Base-by-base conservation (phyloP, 2,888 invertebrate species). In the Mesochorus sp. region DNA sequence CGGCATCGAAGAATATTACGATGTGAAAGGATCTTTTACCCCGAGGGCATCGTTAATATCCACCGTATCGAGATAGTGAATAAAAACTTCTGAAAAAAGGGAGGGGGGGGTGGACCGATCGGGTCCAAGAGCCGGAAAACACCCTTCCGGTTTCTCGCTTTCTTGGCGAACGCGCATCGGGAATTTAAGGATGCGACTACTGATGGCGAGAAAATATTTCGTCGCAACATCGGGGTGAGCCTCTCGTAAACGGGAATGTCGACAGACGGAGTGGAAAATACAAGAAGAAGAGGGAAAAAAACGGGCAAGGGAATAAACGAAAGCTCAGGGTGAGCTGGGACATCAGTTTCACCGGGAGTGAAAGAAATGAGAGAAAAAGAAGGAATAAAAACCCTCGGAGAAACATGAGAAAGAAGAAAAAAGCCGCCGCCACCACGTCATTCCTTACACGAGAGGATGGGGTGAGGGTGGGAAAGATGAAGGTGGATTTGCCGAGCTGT, bases 281-380 rank as follows among this genome's bases (percentile, higher is more conserved):
- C 39, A 59, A 67, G 61, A 55, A 37, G 49, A 62, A 75, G 55
- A 61, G 62, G 44, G 34, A 2, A 72, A 17, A 28, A 24, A 34
- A 37, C 17, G 31, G 42, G 51, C 6, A 39, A 17, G 47, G 6
- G 21, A 28, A 71, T 47, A 57, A 76, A 49, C 26, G 51, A 57
- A 68, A 80, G 81, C 77, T 68, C 71, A 49, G 37, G 64, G 42
- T 72, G 70, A 62, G 76, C 66, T 61, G 80, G 70, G 39, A 77
- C 81, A 81, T 82, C 80, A 79, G 84, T 84, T 81, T 75, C n/a
- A 47, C 51, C 79, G 71, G 81, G 74, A 79, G 82, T 76, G 71
- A 83, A 57, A 76, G 37, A 59, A 67, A 71, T 78, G 78, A 74
- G 74, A 37, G 49, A 37, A 47, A 79, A 73, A 42, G 49, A 55